phyloP scores from a whole-genome alignment of 2,797 vertebrate genomes.

The Gadopsis bispinosus region DNA sequence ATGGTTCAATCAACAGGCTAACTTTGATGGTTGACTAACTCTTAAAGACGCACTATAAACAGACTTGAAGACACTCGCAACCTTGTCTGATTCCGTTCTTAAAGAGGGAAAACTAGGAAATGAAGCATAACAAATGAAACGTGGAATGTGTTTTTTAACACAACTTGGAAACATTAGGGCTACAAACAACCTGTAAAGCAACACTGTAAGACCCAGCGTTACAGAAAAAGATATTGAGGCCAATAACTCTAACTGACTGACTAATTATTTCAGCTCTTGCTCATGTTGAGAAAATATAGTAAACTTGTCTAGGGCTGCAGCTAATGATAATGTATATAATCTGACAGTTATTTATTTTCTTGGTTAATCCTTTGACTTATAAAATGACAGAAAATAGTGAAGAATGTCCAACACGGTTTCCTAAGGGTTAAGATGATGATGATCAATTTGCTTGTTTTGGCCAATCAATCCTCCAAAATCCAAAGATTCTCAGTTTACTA shows the following conservation, averaged over 20 bases:
- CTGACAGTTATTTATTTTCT: too few relatives aligned
- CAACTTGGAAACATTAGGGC: neutral
- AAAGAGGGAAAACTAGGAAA: too few relatives aligned
- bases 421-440: neutral
- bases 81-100: too few relatives aligned
- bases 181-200: neutral
- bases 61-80: neutral
- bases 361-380: neutral
- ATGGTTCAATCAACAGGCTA: neutral
- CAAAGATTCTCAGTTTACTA: neutral
- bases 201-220: neutral
- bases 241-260: neutral
- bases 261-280: neutral
- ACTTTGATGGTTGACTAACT: constrained; percentile 27
- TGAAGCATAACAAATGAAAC: too few relatives aligned
- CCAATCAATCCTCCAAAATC: neutral
- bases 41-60: neutral
- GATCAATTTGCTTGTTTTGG: neutral
- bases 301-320: neutral
- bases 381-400: neutral
- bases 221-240: neutral
- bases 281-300: neutral
- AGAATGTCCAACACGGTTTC: neutral
- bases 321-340: neutral
- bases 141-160: too few relatives aligned